Conservation (phyloP, 2,113 vertebrate species). For the Uria lomvia region DNA sequence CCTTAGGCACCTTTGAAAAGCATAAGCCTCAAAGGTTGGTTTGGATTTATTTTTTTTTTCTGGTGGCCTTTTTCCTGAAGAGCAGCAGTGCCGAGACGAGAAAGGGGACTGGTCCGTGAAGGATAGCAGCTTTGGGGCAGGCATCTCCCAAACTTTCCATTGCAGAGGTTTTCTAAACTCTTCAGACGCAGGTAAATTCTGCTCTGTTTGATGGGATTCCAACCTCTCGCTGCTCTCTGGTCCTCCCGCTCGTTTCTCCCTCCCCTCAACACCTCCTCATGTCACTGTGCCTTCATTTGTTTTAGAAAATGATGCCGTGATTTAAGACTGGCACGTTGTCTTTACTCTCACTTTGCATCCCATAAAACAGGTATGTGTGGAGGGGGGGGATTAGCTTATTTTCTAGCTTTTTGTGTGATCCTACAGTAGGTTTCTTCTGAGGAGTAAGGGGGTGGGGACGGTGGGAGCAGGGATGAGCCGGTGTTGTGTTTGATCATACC, state of each 20-base stretch:
- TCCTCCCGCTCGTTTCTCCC: not conserved
- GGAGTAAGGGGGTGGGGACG: not conserved
- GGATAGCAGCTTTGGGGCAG: not conserved
- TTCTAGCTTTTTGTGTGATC: not conserved
- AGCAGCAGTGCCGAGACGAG: not conserved
- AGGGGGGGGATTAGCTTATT: not conserved
- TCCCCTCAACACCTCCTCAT: not conserved
- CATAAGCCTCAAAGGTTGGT: not conserved
- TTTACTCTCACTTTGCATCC: not conserved
- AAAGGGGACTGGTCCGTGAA: not conserved
- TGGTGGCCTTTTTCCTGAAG: not conserved
- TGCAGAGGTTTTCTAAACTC: not conserved
- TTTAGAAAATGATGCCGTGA: not conserved
- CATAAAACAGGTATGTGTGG: not conserved
- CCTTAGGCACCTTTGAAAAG: not conserved
- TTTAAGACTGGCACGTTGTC: not conserved
- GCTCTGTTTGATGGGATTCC: not conserved
- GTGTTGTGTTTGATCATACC: not conserved
- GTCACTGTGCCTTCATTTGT: constrained; percentile 60
- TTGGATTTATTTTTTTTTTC: not conserved
- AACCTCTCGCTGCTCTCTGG: not conserved
- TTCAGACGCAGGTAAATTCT: not conserved
- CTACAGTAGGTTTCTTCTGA: not conserved
- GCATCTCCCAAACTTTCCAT: not conserved
- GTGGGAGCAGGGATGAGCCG: not conserved